phyloP scores from a whole-genome alignment of 1,140 invertebrate species.

The Scaptomyza montana region DNA sequence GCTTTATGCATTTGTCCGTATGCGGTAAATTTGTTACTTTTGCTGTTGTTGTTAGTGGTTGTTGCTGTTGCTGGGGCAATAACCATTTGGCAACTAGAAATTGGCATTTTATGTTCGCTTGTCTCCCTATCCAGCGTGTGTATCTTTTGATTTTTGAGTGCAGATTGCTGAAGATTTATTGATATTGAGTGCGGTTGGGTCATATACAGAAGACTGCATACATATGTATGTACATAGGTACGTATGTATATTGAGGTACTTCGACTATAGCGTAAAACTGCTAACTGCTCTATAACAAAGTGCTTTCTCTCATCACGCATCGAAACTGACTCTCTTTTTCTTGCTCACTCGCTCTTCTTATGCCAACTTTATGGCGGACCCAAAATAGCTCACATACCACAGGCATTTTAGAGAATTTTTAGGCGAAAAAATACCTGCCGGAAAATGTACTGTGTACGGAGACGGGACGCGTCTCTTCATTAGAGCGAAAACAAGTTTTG shows the following conservation, averaged over 20 bases:
- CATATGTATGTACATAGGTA: background rate
- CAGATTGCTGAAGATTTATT: slow-evolving; percentile 77
- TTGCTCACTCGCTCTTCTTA: no score
- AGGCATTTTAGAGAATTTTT: slow-evolving; percentile 16
- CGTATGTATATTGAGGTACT: background rate
- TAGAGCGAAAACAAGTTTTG: slow-evolving; percentile 26
- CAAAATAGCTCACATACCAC: slow-evolving; percentile 12
- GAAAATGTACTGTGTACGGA: background rate
- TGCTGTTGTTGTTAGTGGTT: slow-evolving; percentile 28
- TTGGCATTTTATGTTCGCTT: slow-evolving; percentile 79
- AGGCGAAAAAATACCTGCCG: slow-evolving; percentile 16
- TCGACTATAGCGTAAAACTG: background rate
- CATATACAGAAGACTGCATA: slow-evolving; percentile 1
- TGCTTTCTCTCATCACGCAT: slow-evolving; percentile 20
- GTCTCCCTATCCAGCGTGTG: slow-evolving; percentile 54
- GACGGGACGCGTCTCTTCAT: slow-evolving; percentile 26
- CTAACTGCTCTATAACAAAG: slow-evolving; percentile 24
- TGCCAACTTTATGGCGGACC: background rate
- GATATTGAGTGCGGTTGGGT: slow-evolving; percentile 65
- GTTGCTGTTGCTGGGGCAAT: slow-evolving; percentile 52
- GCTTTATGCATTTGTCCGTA: slow-evolving; percentile 45
- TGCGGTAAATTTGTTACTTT: slow-evolving; percentile 53
- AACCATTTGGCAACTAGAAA: slow-evolving; percentile 81
- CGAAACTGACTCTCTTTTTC: background rate
- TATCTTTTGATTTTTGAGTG: slow-evolving; percentile 81